phyloP scores from a whole-genome alignment of 2,888 invertebrate species.

The Synanthedon tipuliformis region DNA sequence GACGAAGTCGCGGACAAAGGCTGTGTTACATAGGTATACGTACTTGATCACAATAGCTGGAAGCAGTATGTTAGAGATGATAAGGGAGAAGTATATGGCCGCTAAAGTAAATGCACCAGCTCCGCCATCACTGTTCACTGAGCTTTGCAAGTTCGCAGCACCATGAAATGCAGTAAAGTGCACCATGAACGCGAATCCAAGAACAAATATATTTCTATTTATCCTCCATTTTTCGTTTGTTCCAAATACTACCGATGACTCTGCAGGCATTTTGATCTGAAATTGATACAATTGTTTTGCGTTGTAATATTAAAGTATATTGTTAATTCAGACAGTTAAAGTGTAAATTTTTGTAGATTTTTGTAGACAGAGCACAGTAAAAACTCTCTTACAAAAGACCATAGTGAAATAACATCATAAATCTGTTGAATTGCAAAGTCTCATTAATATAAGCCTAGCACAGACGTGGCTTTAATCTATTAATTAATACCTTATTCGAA shows the following conservation, averaged over 20 bases:
- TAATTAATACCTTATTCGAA: no score
- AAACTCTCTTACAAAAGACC: no score
- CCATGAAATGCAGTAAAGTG: slow-evolving; percentile 94
- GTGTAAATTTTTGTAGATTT: no score
- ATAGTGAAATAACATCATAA: no score
- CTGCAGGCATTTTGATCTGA: slow-evolving; percentile 23
- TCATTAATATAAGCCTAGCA: no score
- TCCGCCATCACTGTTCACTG: slow-evolving; percentile 84
- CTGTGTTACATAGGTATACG: slow-evolving; percentile 19
- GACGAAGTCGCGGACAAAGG: no score
- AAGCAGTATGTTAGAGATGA: slow-evolving; percentile 90
- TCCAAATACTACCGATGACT: slow-evolving; percentile 42
- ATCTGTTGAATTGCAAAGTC: no score
- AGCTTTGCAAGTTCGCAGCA: slow-evolving; percentile 85
- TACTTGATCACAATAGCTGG: slow-evolving; percentile 87
- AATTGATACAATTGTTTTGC: no score
- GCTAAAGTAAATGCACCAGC: slow-evolving; percentile 87
- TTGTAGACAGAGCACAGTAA: no score
- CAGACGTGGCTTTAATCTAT: no score
- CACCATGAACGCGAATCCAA: slow-evolving; percentile 90
- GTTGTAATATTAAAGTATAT: no score
- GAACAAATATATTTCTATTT: slow-evolving; percentile 84
- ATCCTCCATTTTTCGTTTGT: slow-evolving; percentile 80
- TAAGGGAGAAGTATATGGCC: slow-evolving; percentile 87
- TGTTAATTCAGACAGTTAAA: no score